Conservation (phyloP, 2,113 vertebrate species). For the Lanius collurio region DNA sequence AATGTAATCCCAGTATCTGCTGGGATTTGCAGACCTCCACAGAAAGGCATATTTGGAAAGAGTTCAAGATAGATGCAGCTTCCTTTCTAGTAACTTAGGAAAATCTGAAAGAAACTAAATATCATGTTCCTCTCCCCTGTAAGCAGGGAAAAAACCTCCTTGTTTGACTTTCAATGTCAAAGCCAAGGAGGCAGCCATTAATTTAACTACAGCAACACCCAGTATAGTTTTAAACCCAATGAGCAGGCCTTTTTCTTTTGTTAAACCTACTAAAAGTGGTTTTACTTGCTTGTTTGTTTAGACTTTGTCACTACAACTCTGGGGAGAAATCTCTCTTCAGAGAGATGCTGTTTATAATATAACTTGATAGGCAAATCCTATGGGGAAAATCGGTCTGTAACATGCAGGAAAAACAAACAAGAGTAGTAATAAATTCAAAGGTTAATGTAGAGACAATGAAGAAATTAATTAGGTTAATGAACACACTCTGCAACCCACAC, state of each 20-base stretch:
- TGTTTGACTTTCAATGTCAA: background rate
- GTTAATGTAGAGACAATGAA: background rate
- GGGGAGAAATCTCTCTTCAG: background rate
- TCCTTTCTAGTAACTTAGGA: constrained; percentile 1
- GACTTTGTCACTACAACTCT: background rate
- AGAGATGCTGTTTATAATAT: background rate
- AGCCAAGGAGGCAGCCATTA: background rate
- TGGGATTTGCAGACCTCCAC: constrained; percentile 16
- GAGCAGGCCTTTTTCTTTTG: background rate
- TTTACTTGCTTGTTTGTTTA: constrained; percentile 23
- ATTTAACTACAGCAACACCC: background rate
- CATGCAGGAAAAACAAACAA: background rate
- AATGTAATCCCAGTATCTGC: background rate
- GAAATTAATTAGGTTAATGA: constrained; percentile 7
- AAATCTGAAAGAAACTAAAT: background rate
- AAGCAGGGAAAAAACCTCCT: background rate
- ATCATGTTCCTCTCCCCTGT: background rate
- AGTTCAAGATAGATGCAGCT: background rate
- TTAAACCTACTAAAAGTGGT: background rate
- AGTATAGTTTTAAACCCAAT: background rate
- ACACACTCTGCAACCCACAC: background rate
- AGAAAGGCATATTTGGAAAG: constrained; percentile 23
- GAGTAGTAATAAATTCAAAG: background rate
- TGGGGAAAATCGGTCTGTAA: background rate
- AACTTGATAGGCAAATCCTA: background rate